Base-by-base conservation (phyloP, 1,140 invertebrate species). In the Nymphalis io region DNA sequence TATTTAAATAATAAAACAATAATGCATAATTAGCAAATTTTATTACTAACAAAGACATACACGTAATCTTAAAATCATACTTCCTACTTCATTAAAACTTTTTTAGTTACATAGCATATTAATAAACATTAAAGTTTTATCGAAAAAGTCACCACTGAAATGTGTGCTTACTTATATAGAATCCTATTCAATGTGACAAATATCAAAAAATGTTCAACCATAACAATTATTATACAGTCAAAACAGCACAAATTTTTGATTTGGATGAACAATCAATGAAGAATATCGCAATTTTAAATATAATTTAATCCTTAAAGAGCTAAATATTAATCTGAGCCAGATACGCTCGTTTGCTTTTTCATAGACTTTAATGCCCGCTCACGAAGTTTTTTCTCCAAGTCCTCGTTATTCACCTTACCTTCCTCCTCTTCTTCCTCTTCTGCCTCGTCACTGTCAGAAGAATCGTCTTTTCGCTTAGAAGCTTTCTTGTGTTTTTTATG, bases 381-480 rank as follows among this genome's bases (percentile, higher is more conserved):
- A n/a, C 97, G 93, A 72, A 98, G 92, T 88, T 96, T 96, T 82
- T 96, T 96, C 83, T 98, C 97, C 63, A 96, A 91, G 91, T 97
- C 96, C 79, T 98, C 96, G 79, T 94, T 95, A 18, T 94, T 94
- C 51, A 95, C 94, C 82, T 94, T 96, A 16, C 93, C 93, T 77
- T 95, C 94, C 8, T 94, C 92, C 79, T 95, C 92, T 79, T 95
- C 95, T 60, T 94, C 95, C 59, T 95, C 95, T 80, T 93, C 93
- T 11, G 87, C 92, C 60, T 93, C 94, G 16, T 94, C 94, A 74
- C 93, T 94, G 61, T 94, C 94, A 3, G 94, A 94, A 40, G 94
- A 95, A 72, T 93, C 93, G 51, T 94, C 93, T 86, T 95, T 93
- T 84, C 94, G 93, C 83, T 94, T 95, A 38, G 92, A 93, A 68